A percentile compares a stretch with the other conserved stretches of the same genome.
Conservation (phyloP, 2,888 invertebrate species). For the Brenthis daphne region DNA sequence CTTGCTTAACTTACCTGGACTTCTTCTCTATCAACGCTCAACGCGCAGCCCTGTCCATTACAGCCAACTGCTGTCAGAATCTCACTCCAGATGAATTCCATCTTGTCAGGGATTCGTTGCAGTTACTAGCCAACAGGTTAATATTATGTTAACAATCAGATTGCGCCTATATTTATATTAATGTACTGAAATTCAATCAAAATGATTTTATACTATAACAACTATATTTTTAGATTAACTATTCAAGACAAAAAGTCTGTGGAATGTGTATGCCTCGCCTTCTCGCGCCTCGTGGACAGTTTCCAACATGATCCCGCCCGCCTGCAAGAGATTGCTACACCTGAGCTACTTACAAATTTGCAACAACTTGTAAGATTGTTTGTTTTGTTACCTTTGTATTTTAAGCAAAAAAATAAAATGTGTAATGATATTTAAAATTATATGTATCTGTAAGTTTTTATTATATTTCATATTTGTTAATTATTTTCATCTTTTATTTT, state of each 20-base stretch:
- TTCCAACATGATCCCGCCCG: conserved; percentile 95
- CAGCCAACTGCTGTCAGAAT: conserved; percentile 98
- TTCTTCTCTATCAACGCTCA: conserved; percentile 99
- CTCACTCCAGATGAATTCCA: conserved; percentile 96
- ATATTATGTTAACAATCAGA: not conserved
- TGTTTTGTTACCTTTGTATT: not conserved
- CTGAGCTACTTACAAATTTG: conserved; percentile 94
- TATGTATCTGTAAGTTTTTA: not conserved
- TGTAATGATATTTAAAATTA: conserved; percentile 1
- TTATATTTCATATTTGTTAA: too few relatives aligned
- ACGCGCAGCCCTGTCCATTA: conserved; percentile 96
- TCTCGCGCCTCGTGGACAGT: conserved; percentile 97
- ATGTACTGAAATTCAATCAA: not conserved
- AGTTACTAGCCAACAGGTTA: conserved; percentile 88
- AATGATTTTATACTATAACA: not conserved
- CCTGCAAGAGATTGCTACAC: conserved; percentile 96
- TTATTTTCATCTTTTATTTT: too few relatives aligned
- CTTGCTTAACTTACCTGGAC: conserved; percentile 97
- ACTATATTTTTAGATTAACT: conserved; percentile 80
- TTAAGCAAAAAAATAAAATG: not conserved
- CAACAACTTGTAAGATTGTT: conserved; percentile 89
- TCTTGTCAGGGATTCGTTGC: conserved; percentile 93
- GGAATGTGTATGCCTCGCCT: conserved; percentile 97
- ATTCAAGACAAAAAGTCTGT: conserved; percentile 98
- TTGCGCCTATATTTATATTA: too few relatives aligned